phyloP scores from a whole-genome alignment of 2,797 vertebrate species.

The Sebastes iracundus region DNA sequence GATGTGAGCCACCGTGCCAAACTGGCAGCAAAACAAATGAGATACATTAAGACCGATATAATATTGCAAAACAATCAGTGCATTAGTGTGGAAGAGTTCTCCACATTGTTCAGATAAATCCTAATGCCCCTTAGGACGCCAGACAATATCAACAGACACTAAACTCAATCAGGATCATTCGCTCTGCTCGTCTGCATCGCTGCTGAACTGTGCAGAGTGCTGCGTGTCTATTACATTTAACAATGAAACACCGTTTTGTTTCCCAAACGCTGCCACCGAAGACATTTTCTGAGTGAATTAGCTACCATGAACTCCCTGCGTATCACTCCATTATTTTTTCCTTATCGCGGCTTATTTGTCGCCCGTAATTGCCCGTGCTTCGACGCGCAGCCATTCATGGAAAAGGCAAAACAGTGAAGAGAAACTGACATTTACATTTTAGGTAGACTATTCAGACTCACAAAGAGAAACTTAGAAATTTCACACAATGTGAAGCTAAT shows the following conservation, averaged over 20 bases:
- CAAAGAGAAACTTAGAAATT: slow-evolving; percentile 10
- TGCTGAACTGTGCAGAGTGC: not conserved
- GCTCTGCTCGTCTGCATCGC: not conserved
- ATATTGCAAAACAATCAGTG: not conserved
- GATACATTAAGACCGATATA: not conserved
- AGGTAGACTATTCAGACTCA: not conserved
- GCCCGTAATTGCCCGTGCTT: slow-evolving; percentile 18
- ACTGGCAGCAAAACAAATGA: not conserved
- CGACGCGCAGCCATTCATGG: slow-evolving; percentile 7
- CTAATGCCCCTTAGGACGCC: not conserved
- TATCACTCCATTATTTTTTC: slow-evolving; percentile 5
- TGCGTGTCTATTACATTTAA: slow-evolving; percentile 4
- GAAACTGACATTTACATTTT: slow-evolving; percentile 30
- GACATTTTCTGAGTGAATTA: slow-evolving; percentile 36
- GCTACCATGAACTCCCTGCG: slow-evolving; percentile 1
- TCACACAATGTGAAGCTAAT: slow-evolving; percentile 35
- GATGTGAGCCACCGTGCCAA: not conserved
- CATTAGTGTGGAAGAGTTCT: not conserved
- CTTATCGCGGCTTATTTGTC: slow-evolving; percentile 9
- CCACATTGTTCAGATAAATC: not conserved
- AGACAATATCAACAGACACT: slow-evolving; percentile 1
- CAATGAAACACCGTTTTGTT: slow-evolving; percentile 12
- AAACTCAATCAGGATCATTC: slow-evolving; percentile 14
- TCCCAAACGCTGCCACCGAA: not conserved
- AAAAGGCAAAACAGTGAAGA: slow-evolving; percentile 10